Evolutionary conservation across 2,888 invertebrate genomes (phyloP), one percentile per base, ranked within the genome.

Genomic region (Drosophila mulleri): DNA sequence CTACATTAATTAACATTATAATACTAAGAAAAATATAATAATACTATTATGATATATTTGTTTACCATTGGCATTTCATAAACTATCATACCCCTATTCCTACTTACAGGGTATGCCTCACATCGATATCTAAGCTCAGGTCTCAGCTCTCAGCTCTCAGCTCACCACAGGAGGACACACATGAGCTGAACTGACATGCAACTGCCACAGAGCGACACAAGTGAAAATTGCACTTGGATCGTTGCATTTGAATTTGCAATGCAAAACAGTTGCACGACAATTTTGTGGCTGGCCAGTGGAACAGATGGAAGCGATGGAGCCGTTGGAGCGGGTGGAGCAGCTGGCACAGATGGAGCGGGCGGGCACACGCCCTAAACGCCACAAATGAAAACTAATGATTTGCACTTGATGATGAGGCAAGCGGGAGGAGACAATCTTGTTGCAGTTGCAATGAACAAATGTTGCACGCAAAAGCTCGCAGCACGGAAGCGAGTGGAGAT

Each of bases 361-460:
- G 67, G 68, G 78, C 80, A 86, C 86, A 83, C 87, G 87, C 87
- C 87, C 89, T 84, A 83, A 84, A 87, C 69, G 82, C 85, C 85
- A 75, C 85, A 86, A 86, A 86, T 88, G 86, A 82, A 86, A 88
- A 88, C 86, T 83, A 88, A 87, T 87, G 87, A 85, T 87, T 87
- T 84, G 83, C 87, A 83, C 87, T 87, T 83, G 69, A 76, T 83
- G 69, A 76, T 67, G 76, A 67, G 64, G 18, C 45, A 8, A 3
- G 47, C 64, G 44, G 29, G 29, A 3, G 32, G 62, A 18, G 26
- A 50, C 47, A 66, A 68, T 53, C 35, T 50, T 53, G 52, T 52
- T 50, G 32, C 32, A 11, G 52, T 50, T 50, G 29, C 29, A 29
- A 0, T 29, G 29, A 29, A 29, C 29, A 29, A 29, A 29, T 29